Conservation (phyloP, 2,888 invertebrate genomes). For the Liposcelis brunnea region DNA sequence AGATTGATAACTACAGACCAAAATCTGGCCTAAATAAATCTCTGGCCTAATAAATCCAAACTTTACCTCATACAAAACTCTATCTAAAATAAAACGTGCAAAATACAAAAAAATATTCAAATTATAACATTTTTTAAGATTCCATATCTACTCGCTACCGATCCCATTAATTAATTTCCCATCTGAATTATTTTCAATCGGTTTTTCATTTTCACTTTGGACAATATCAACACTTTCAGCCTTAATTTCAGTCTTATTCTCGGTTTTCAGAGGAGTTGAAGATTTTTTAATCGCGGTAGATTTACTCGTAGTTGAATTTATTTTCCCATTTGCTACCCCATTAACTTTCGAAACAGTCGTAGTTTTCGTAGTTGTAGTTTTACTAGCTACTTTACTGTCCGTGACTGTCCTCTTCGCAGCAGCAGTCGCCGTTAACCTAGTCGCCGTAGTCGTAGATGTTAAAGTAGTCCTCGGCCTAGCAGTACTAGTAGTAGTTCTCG, state of each 20-base stretch:
- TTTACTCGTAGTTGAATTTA: not conserved
- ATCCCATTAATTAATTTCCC: too few relatives aligned
- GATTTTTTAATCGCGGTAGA: not conserved
- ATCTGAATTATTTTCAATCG: too few relatives aligned
- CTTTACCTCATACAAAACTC: too few relatives aligned
- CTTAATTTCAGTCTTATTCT: constrained; percentile 6
- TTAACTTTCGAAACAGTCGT: constrained; percentile 5
- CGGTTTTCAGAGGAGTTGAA: not conserved
- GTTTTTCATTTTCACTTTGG: too few relatives aligned
- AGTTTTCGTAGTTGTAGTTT: not conserved
- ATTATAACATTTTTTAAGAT: too few relatives aligned
- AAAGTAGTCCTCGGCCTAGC: not conserved
- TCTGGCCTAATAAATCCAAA: too few relatives aligned
- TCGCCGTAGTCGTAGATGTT: not conserved
- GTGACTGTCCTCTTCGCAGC: not conserved
- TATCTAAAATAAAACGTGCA: too few relatives aligned
- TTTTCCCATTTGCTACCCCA: not conserved
- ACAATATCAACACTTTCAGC: not conserved
- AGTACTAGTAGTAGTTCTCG: not conserved
- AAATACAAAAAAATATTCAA: too few relatives aligned
- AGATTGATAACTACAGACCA: too few relatives aligned
- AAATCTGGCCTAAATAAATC: too few relatives aligned
- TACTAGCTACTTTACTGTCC: not conserved
- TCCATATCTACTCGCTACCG: too few relatives aligned
- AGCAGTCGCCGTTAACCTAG: not conserved